Base-by-base conservation (phyloP, 1,140 invertebrate species). In the Varroa destructor region DNA sequence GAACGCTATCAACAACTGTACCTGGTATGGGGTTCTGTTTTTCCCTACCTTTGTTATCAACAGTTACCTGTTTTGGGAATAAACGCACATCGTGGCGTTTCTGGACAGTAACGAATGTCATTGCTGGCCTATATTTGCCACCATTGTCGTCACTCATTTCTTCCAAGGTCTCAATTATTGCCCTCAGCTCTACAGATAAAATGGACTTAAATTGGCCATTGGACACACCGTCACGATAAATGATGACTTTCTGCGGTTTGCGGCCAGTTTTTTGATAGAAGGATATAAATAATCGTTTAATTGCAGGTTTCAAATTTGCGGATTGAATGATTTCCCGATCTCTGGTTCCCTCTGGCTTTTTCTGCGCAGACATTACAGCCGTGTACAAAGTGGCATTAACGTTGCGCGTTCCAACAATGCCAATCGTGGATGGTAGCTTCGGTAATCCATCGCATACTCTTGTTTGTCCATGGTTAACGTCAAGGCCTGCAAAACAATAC, bases 1-100 rank as follows among this genome's bases (percentile, higher is more conserved):
- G 92, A 0, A 81, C 76, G 0, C 82, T 86, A 76, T 95, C 91
- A 0, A 94, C 89, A 5, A 88, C 82, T 0, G 89, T 91, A 8
- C 92, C 92, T 0, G 90, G 86, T 43, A 85, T 85, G 0, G 93
- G 88, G 77, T 92, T 92, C 3, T 70, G 40, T 36, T 58, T 58
- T 12, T 51, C 37, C 5, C 56, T 43, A 2, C 54, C 46, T 1
- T 51, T 43, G 12, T 14, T 42, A 46, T 73, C 10, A 1, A 55
- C 42, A 4, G 55, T 54, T 14, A 42, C 6, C 1, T 40, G 71
- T 43, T 55, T 73, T 71, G n/a, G 55, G 55, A n/a, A 73, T 51
- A 75, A 72, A 25, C 74, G 71, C 55, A 43, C 73, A 71, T 10
- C 72, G 57, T 76, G 75, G 36, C 76, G 64, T 51, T 77, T 77